A percentile compares a stretch with the other conserved stretches of the same genome.
Conservation (phyloP, 2,113 vertebrate genomes). For the Hippocampus comes region DNA sequence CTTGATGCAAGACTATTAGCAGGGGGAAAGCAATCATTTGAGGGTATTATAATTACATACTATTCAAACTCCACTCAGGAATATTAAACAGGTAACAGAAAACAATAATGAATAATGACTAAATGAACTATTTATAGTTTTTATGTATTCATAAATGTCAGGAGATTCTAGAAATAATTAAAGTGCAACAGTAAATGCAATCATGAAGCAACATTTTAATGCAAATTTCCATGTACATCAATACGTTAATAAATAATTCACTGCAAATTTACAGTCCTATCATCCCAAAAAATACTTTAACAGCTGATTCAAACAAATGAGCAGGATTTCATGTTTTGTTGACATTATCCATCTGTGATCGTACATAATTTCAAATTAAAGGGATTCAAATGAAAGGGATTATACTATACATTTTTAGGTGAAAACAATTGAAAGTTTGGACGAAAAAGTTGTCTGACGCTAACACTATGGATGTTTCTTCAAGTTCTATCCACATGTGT, state of each 20-base stretch:
- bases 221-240: slow-evolving; percentile 62
- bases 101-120: not conserved
- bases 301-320: slow-evolving; percentile 57
- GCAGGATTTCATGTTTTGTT: slow-evolving; percentile 36
- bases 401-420: not conserved
- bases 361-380: not conserved
- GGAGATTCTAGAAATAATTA: not conserved
- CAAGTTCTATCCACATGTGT: slow-evolving; percentile 28
- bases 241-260: slow-evolving; percentile 72
- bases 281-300: slow-evolving; percentile 54
- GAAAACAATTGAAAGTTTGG: slow-evolving; percentile 3
- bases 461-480: slow-evolving; percentile 11
- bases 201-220: slow-evolving; percentile 62
- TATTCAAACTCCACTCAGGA: not conserved
- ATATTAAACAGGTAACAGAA: not conserved
- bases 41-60: not conserved
- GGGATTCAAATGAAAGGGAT: not conserved
- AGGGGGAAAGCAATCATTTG: not conserved
- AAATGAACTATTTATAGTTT: too few species aligned
- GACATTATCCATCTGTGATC: slow-evolving; percentile 14
- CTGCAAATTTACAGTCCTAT: slow-evolving; percentile 40
- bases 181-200: not conserved
- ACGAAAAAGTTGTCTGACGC: not conserved
- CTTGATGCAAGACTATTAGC: not conserved
- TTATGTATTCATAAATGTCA: not conserved